These are phyloP conservation scores for Phyto melanocephala DNA, from an alignment of 2,888 invertebrate genomes.

Conservation along the genomic window DNA sequence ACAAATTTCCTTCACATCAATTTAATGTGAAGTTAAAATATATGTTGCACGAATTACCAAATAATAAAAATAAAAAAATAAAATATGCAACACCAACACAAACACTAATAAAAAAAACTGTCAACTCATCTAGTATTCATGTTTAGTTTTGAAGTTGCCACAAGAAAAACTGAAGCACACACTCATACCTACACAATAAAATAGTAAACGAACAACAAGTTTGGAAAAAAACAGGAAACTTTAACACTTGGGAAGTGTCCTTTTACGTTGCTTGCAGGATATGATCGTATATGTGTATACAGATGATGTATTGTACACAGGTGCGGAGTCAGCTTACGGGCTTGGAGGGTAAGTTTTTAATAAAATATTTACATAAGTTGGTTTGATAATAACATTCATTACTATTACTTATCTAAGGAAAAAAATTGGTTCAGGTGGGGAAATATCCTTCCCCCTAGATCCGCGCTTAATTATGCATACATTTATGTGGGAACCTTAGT, in stretches of 20 bases:
- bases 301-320: no score
- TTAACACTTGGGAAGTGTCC: constrained; percentile 62
- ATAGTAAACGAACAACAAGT: background rate
- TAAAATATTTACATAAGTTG: no score
- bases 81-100: constrained; percentile 1
- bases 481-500: no score
- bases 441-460: no score
- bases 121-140: constrained; percentile 45
- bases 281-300: constrained; percentile 12
- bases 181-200: constrained; percentile 4
- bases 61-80: background rate
- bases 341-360: no score
- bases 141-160: constrained; percentile 28
- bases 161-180: constrained; percentile 5
- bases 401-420: no score
- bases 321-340: no score
- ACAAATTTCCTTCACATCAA: constrained; percentile 57
- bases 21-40: constrained; percentile 53
- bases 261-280: constrained; percentile 69
- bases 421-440: no score
- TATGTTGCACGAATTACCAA: constrained; percentile 51
- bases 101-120: constrained; percentile 48
- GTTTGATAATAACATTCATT: no score
- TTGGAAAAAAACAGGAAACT: constrained; percentile 36
- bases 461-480: no score